phyloP scores from a whole-genome alignment of 2,888 invertebrate species.

The Yponomeuta cagnagella region DNA sequence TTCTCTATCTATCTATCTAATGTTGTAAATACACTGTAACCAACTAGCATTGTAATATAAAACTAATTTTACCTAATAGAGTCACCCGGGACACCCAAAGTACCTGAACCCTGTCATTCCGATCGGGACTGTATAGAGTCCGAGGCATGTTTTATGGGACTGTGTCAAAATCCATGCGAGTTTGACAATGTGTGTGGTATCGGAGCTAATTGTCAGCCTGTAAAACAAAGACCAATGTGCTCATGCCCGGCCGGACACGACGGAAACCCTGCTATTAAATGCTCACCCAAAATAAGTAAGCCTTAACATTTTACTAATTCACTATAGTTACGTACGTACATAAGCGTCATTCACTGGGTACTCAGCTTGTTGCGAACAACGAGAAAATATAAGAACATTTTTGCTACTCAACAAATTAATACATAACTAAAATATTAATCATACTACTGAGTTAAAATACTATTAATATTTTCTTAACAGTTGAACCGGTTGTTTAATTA shows the following conservation, averaged over 20 bases:
- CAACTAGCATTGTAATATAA: conserved; percentile 33
- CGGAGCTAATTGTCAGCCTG: conserved; percentile 85
- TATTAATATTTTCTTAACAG: background rate
- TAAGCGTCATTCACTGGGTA: background rate
- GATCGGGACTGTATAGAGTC: conserved; percentile 89
- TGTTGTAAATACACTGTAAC: conserved; percentile 33
- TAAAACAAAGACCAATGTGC: conserved; percentile 89
- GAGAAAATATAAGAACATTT: too few species aligned
- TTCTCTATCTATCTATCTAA: background rate
- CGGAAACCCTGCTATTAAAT: conserved; percentile 88
- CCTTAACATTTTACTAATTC: conserved; percentile 38
- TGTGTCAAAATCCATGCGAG: conserved; percentile 89
- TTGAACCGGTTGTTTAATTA: too few species aligned
- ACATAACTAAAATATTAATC: background rate
- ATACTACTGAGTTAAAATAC: background rate
- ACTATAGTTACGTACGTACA: conserved; percentile 8
- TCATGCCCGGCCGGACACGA: conserved; percentile 87
- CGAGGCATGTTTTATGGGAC: conserved; percentile 88
- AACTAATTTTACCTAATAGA: conserved; percentile 70
- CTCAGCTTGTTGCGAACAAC: too few species aligned
- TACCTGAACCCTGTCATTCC: conserved; percentile 86
- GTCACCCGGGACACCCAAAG: conserved; percentile 81
- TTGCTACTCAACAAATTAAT: background rate
- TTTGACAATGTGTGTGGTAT: conserved; percentile 85
- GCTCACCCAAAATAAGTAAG: conserved; percentile 88